phyloP scores from a whole-genome alignment of 2,888 invertebrate genomes.

The Heliothis peltigera region DNA sequence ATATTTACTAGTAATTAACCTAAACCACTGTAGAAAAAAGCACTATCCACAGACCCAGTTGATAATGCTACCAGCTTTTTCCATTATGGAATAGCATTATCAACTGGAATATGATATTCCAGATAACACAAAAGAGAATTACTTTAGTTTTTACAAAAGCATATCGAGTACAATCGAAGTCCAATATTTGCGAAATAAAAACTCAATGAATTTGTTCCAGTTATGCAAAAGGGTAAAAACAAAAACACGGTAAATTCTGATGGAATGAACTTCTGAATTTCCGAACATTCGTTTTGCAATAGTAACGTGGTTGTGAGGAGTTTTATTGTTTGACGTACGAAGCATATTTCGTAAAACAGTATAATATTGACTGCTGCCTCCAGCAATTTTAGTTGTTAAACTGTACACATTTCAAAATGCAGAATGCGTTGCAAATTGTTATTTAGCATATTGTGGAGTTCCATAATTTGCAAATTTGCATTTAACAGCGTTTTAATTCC shows the following conservation, averaged over 20 bases:
- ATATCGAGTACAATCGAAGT: constrained; percentile 38
- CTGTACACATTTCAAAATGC: constrained; percentile 39
- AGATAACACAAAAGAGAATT: constrained; percentile 51
- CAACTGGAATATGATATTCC: no score
- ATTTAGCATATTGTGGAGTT: constrained; percentile 47
- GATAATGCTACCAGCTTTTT: constrained; percentile 25
- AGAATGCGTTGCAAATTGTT: constrained; percentile 43
- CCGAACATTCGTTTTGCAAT: constrained; percentile 35
- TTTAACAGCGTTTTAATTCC: constrained; percentile 39
- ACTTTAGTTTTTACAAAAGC: constrained; percentile 48
- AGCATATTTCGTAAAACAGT: constrained; percentile 44
- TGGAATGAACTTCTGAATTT: constrained; percentile 46
- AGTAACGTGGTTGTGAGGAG: constrained; percentile 40
- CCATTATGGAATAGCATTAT: no score
- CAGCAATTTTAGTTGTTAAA: constrained; percentile 44
- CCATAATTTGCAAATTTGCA: constrained; percentile 54
- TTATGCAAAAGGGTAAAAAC: constrained; percentile 34
- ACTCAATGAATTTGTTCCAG: constrained; percentile 46
- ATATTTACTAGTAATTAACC: neutral
- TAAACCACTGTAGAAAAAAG: constrained; percentile 5
- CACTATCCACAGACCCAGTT: neutral
- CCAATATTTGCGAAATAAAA: constrained; percentile 52
- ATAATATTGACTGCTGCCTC: constrained; percentile 45
- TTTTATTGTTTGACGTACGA: constrained; percentile 50
- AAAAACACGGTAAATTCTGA: constrained; percentile 42